Percentiles rank a stretch among this genome's conserved stretches.
These are phyloP conservation scores for Meiosimyza platycephala DNA, from an alignment of 2,888 invertebrate species.

Conservation along the genomic window DNA sequence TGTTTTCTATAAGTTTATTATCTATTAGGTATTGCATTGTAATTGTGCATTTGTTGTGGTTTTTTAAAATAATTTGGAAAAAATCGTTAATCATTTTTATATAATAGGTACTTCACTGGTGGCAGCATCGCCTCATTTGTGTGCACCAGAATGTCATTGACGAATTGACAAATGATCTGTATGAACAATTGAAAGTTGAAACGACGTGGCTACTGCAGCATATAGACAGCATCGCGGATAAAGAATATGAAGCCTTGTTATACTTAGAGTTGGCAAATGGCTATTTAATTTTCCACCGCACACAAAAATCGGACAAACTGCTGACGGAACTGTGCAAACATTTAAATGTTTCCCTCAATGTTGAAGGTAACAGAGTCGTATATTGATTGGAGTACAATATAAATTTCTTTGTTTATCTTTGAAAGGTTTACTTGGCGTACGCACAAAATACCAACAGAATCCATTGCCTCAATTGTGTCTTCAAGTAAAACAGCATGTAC, in stretches of 20 bases:
- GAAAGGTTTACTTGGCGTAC: conserved; percentile 77
- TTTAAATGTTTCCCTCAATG: conserved; percentile 75
- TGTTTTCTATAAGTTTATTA: background rate
- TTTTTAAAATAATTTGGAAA: too few species aligned
- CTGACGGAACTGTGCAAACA: conserved; percentile 74
- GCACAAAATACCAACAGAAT: conserved; percentile 89
- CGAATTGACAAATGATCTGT: conserved; percentile 78
- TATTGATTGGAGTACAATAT: background rate
- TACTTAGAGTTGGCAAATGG: conserved; percentile 74
- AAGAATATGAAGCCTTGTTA: conserved; percentile 67
- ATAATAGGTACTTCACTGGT: conserved; percentile 68
- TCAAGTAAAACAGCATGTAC: conserved; percentile 71
- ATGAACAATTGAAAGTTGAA: conserved; percentile 63
- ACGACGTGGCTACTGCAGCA: conserved; percentile 49
- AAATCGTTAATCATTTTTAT: conserved; percentile 9
- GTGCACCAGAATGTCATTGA: conserved; percentile 83
- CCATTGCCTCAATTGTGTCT: conserved; percentile 86
- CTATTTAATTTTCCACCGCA: conserved; percentile 79
- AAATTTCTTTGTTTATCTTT: background rate
- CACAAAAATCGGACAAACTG: conserved; percentile 77
- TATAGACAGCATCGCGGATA: conserved; percentile 58
- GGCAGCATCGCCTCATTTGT: conserved; percentile 79
- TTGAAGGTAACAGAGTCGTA: conserved; percentile 71
- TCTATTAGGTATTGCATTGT: background rate
- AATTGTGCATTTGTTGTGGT: background rate